Percentiles rank a stretch among this genome's conserved stretches.
Conservation (phyloP, 1,140 invertebrate species). For the Copidosoma floridanum region DNA sequence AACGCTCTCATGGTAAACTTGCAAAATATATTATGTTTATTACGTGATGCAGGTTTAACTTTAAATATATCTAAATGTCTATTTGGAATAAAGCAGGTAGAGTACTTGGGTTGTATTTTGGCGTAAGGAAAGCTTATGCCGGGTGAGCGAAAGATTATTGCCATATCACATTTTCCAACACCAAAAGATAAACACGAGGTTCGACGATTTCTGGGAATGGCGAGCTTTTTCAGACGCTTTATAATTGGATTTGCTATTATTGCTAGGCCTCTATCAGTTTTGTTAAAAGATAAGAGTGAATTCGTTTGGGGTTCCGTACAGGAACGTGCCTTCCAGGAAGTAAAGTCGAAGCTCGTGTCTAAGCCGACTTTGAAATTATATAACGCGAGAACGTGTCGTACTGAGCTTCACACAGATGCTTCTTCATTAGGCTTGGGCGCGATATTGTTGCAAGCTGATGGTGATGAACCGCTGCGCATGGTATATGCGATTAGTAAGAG, state of each 20-base stretch:
- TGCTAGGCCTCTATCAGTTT: neutral
- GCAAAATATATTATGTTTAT: too few relatives aligned
- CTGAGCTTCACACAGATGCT: too few relatives aligned
- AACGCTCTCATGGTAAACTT: too few relatives aligned
- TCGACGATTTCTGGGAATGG: neutral
- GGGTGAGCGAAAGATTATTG: conserved; percentile 16
- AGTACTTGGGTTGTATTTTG: too few relatives aligned
- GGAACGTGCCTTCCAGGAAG: neutral
- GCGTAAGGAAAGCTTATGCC: conserved; percentile 20
- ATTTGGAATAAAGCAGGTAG: too few relatives aligned
- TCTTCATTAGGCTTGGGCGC: neutral
- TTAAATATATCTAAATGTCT: too few relatives aligned
- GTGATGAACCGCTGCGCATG: neutral
- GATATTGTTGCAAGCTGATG: neutral
- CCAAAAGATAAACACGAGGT: neutral
- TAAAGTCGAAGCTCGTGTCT: neutral
- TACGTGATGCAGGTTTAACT: too few relatives aligned
- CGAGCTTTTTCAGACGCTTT: too few relatives aligned
- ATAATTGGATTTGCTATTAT: conserved; percentile 13
- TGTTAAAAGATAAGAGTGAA: neutral
- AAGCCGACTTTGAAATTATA: neutral
- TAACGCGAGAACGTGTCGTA: too few relatives aligned
- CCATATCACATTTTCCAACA: too few relatives aligned
- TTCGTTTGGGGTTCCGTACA: neutral
- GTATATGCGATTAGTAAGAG: conserved; percentile 26